Evolutionary conservation across 2,888 invertebrate species (phyloP), one percentile per base, ranked within the genome.

Genomic region (Loripinus fragilis): DNA sequence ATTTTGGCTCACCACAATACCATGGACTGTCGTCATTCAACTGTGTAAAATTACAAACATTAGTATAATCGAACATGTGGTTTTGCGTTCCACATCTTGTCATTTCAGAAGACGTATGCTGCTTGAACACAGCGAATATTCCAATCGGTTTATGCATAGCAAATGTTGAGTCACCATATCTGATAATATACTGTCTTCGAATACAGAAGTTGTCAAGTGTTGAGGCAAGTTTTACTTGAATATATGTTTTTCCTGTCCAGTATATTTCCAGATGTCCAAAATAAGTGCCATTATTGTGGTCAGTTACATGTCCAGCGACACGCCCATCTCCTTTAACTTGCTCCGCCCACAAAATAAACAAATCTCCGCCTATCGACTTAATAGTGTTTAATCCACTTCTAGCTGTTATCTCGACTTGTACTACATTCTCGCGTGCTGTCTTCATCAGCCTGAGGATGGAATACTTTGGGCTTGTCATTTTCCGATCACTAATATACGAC

Each of bases 161-260:
- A 64, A 78, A 81, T 10, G 76, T 78, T 20, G 71, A 33, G 52
- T 81, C 78, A 25, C 81, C 81, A 28, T 78, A 81, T 25, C 72
- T 76, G 8, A 38, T 41, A 30, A 73, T 20, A n/a, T 78, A 70
- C n/a, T 76, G 73, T 8, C 55, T 38, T 33, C 60, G 66, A 12
- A 81, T 41, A 55, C 81, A 81, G 2, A 71, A 66, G 60, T 76
- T n/a, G n/a, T n/a, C n/a, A n/a, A n/a, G n/a, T n/a, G n/a, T n/a
- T n/a, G n/a, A n/a, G n/a, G n/a, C n/a, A 12, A 81, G 60, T 50
- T 81, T 81, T 25, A 45, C 78, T 25, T 55, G 30, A 8, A 81
- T 52, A 0, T 33, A 15, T 3, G 41, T 41, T 41, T 41, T 15
- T 7, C 41, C 41, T 41, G 41, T 41, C 41, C 41, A 41, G 15